Base-by-base conservation (phyloP, 2,888 invertebrate species). In the Drosophila cyrtoloma region DNA sequence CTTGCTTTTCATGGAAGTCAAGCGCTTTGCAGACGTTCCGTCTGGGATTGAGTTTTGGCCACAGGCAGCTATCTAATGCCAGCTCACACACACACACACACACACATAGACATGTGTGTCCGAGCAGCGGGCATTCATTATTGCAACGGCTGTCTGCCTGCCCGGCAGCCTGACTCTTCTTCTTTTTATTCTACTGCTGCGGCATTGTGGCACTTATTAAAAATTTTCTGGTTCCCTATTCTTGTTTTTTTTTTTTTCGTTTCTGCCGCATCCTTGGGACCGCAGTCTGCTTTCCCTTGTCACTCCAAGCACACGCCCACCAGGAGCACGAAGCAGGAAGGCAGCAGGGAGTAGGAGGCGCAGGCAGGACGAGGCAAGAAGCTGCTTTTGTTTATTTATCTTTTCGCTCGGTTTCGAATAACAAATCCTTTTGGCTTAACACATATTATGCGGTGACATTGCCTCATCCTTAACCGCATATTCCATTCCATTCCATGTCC, bases 391-490 rank as follows among this genome's bases (percentile, higher is more conserved):
- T 87, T 87, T 87, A 87, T 87, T 90, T 87, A 90, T 87, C 90
- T 88, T 82, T 87, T 86, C 86, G 90, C 87, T 90, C 79, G 86
- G 90, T 88, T 88, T 87, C 89, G 82, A 88, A 90, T 90, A 87
- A 88, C 90, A 87, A 90, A 87, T 87, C 90, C 89, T 90, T 90
- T 90, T 86, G 86, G 90, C 86, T 86, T 86, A 88, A 87, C 86
- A 89, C 87, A 87, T 90, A 87, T 89, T 90, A 90, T 88, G 79
- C 81, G 82, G 84, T 77, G 73, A 74, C 81, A 77, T 77, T 67
- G 74, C 66, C 73, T 55, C 75, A 39, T 61, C 44, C 58, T 47
- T 39, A 44, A 32, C 58, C 44, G 58, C 44, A 58, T 44, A 70
- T 64, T 56, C 50, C 26, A 56, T 57, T 53, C 57, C 50, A 12